A percentile compares a stretch with the other conserved stretches of the same genome.
These are phyloP conservation scores for Pogonomyrmex californicus DNA, from an alignment of 1,140 invertebrate species.

Conservation along the genomic window DNA sequence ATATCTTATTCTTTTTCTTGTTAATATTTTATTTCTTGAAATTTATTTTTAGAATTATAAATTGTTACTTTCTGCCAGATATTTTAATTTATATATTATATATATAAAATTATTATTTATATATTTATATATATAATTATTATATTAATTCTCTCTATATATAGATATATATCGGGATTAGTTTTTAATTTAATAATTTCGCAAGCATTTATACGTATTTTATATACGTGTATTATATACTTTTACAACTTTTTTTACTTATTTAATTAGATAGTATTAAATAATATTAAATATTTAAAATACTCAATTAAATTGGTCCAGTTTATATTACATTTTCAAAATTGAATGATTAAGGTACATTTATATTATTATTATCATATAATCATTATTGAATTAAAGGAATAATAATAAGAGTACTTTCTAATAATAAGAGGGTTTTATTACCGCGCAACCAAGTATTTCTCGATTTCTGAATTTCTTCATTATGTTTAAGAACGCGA, in stretches of 20 bases:
- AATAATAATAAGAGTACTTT: not conserved
- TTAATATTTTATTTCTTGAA: too few species aligned
- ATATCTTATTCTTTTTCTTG: not conserved
- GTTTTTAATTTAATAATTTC: too few species aligned
- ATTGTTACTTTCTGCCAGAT: constrained; percentile 14
- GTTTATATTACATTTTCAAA: not conserved
- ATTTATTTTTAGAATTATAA: not conserved
- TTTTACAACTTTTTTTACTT: not conserved
- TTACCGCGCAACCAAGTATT: not conserved
- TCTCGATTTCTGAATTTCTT: constrained; percentile 41
- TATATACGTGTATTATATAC: not conserved
- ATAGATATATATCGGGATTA: too few species aligned
- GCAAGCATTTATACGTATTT: too few species aligned
- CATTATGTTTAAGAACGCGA: constrained; percentile 22
- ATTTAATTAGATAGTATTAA: not conserved
- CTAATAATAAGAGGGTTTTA: not conserved
- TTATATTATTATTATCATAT: not conserved
- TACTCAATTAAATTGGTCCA: not conserved
- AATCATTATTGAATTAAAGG: not conserved
- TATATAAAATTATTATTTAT: not conserved
- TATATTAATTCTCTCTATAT: not conserved
- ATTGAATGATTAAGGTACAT: not conserved
- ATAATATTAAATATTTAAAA: not conserved
- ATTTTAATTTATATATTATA: not conserved
- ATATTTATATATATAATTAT: not conserved